Base-by-base conservation (phyloP, 2,113 vertebrate species). In the Ptychochromis oligacanthus region DNA sequence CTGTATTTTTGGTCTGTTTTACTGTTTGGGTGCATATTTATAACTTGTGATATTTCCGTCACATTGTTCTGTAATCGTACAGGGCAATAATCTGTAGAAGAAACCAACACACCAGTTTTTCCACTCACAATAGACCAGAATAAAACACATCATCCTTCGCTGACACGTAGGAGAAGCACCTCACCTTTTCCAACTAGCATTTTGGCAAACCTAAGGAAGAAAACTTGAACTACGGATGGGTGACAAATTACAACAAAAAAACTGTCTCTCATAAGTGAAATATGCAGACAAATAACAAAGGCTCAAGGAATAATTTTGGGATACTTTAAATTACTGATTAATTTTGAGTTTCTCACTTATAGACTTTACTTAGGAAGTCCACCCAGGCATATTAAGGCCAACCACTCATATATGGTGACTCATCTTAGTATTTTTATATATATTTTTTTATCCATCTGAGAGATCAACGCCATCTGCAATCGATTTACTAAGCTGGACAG, bases 1-100 rank as follows among this genome's bases (percentile, higher is more conserved):
- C 65, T 72, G 43, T 52, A 72, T 52, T 72, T 72, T 52, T 72
- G 65, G 65, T 72, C 65, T 72, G 65, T 49, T 31, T 52, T 9
- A 2, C 43, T 70, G 65, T 52, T 52, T 72, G 17, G 65, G 65
- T 49, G 65, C 49, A 22, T 46, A 26, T 46, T 11, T 70, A 70
- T 31, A 70, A 52, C 64, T 49, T 17, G 49, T 52, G 43, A 70
- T 52, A 70, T 70, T 70, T 43, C 43, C 28, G 65, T 2, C 49
- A 72, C 10, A 72, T 52, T 52, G 10, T 70, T 70, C 43, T 52
- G 43, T 13, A 70, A 20, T 22, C 17, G 2, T 52, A 20, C 1
- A 0, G 43, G 24, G 17, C 3, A 70, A 70, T 20, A 26, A 26
- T 7, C 22, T 58, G 43, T 24, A 70, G 65, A 20, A 52, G 43